Evolutionary conservation across 1,140 invertebrate species (phyloP), one percentile per base, ranked within the genome.

Genomic region (Dufourea novaeangliae): DNA sequence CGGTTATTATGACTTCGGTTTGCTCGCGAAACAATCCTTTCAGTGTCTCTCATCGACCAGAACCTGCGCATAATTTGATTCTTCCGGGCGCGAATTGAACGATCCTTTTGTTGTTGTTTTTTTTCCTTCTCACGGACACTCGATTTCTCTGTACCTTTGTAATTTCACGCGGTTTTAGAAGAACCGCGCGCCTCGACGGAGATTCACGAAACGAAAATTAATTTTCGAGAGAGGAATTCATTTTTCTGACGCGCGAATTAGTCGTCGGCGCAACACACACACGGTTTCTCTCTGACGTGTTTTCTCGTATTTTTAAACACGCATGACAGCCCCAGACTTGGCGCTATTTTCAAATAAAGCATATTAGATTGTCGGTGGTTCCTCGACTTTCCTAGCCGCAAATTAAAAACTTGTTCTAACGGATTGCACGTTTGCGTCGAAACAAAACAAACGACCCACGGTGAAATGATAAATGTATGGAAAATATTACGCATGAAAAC

Each of bases 171-270:
- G 25, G 5, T n/a, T 22, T 41, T 12, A 17, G 8, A 37, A 22
- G 14, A 27, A 12, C 7, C 7, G 32, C 25, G 25, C 50, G 50
- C 25, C 3, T n/a, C 20, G 46, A 8, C 11, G 11, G 46, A 67
- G 71, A 66, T 66, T 64, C 52, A 54, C 32, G 62, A 25, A 41
- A 56, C 14, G 50, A 56, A 25, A 66, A 74, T 74, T 74, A 56
- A 73, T 73, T 73, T 73, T 29, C 25, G 7, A 22, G 67, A 25
- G 17, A 7, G 20, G 14, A 54, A 64, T 54, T 66, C 61, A 54
- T 66, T 73, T 64, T 73, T 34, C 14, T 29, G 52, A 75, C n/a
- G 34, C 17, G 22, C 46, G 56, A 75, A 75, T 56, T 63, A 44
- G 63, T 52, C 34, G 50, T 14, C 25, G 46, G 20, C 25, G 25